Conservation (phyloP, 2,888 invertebrate species). For the Tinea pellionella region DNA sequence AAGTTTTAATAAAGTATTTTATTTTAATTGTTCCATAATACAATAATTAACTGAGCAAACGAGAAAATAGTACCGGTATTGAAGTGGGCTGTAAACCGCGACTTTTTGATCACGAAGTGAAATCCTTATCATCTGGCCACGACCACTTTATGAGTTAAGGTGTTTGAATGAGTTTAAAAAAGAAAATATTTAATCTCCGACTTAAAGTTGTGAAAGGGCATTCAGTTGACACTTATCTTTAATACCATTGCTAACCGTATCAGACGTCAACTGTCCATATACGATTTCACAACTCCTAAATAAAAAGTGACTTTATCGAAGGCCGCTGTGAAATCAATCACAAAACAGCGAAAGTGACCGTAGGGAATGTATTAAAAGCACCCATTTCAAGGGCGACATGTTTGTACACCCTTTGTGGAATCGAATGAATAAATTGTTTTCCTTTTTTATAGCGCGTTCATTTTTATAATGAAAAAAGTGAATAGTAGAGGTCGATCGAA, state of each 20-base stretch:
- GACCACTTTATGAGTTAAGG: no score
- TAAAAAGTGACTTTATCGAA: conserved; percentile 28
- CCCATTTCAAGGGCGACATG: conserved; percentile 12
- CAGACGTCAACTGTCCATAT: conserved; percentile 28
- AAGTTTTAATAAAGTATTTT: no score
- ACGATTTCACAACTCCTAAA: conserved; percentile 30
- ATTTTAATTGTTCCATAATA: no score
- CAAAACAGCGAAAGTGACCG: conserved; percentile 11
- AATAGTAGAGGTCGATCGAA: not conserved
- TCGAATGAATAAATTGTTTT: not conserved
- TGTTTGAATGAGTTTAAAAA: not conserved
- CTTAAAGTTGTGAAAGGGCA: not conserved
- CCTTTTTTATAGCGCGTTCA: not conserved
- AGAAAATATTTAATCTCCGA: not conserved
- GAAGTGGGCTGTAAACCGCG: no score
- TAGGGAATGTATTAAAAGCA: not conserved
- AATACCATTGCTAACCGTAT: not conserved
- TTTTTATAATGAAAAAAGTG: not conserved
- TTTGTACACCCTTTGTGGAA: conserved; percentile 2
- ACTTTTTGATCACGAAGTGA: no score
- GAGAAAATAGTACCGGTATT: no score
- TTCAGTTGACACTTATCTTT: not conserved
- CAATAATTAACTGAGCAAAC: no score
- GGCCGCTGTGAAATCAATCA: conserved; percentile 24
- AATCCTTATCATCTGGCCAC: no score